These are phyloP conservation scores for Propsilocerus akamusi DNA, from an alignment of 1,140 invertebrate species.

Conservation along the genomic window DNA sequence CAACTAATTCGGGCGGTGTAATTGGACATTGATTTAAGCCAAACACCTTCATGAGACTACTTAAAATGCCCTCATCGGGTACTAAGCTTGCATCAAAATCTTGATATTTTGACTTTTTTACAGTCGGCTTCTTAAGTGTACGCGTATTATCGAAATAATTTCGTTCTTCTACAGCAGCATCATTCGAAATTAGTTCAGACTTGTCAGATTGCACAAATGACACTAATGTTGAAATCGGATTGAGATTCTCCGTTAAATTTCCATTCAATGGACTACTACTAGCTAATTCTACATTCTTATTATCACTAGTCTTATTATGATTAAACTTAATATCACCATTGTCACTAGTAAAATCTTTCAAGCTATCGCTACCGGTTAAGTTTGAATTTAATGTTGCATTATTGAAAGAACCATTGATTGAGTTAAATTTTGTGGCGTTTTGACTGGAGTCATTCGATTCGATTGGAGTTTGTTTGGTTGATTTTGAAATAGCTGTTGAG, in stretches of 20 bases:
- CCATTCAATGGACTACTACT: no score
- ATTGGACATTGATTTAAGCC: not conserved
- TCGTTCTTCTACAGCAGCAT: no score
- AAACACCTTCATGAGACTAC: not conserved
- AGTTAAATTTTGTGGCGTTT: not conserved
- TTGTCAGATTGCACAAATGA: no score
- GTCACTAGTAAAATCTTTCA: not conserved
- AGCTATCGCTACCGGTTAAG: not conserved
- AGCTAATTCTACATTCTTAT: not conserved
- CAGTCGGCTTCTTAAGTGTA: no score
- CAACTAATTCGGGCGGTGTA: slow-evolving; percentile 13
- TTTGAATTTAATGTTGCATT: not conserved
- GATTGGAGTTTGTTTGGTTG: not conserved
- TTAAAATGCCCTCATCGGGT: not conserved
- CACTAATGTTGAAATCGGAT: no score
- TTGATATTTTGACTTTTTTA: not conserved
- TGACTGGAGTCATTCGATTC: not conserved
- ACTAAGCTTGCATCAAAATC: not conserved
- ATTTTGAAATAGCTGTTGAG: not conserved
- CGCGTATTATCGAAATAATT: no score
- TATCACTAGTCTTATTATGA: not conserved
- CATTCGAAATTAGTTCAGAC: no score
- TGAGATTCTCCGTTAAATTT: no score
- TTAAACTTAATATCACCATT: slow-evolving; percentile 2
- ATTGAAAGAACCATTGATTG: not conserved